Base-by-base conservation (phyloP, 2,797 vertebrate species). In the Podarcis siculus region DNA sequence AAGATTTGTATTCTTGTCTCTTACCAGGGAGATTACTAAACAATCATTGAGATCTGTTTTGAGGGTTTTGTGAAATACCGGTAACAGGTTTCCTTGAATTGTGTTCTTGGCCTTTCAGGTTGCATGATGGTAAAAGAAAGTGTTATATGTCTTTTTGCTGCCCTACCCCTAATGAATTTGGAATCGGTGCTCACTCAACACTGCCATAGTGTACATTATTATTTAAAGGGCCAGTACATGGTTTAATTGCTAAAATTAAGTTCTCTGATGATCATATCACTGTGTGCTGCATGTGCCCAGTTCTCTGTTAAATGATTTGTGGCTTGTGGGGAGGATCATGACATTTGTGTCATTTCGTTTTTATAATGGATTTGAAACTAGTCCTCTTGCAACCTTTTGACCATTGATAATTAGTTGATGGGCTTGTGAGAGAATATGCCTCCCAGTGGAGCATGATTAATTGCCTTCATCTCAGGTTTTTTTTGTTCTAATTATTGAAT, bases 391-490 rank as follows among this genome's bases (percentile, higher is more conserved):
- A 87, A 89, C 77, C 76, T 93, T 84, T 92, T 82, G 61, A 2
- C 85, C 89, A 39, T 0, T 69, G 85, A 83, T 89, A 72, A 66
- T 73, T 37, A 1, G 85, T 91, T 88, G 32, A 87, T 45, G 76
- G 88, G 83, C 0, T 77, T 92, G 87, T 75, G 55, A 87, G 85
- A 85, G 85, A 85, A 1, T 1, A 3, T 83, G 67, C 72, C 73
- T 92, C 86, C 66, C 0, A 0, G 72, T 6, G 79, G 30, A 85
- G 91, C 83, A 87, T 79, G 89, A 91, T 69, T 94, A 94, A 94
- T 88, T 94, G 71, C 83, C 83, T 93, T 90, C 87, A 86, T 91
- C 73, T 66, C 39, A 78, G 82, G 35, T 10, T 10, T 45, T 12
- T 45, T 55, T 49, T 27, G 73, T 35, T 88, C 87, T 83, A 91